phyloP scores from a whole-genome alignment of 2,888 invertebrate genomes.

The Oscheius sp. region DNA sequence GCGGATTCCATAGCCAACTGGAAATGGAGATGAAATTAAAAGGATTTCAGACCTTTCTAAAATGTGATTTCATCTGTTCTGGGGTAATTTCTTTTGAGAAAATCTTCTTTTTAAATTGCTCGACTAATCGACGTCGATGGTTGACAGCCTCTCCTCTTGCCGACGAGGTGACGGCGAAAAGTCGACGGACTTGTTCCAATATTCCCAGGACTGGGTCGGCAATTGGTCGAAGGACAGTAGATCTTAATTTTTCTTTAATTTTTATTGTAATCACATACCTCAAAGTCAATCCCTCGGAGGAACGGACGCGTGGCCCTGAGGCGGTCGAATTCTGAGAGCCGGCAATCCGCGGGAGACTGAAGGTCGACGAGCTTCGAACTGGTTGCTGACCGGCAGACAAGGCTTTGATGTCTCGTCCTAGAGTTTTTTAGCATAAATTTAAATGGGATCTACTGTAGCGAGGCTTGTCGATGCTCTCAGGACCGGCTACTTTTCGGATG shows the following conservation, averaged over 20 bases:
- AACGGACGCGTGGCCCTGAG: slow-evolving; percentile 10
- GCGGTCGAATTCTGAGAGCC: background rate
- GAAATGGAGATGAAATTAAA: background rate
- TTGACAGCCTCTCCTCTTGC: slow-evolving; percentile 27
- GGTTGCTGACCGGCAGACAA: slow-evolving; percentile 25
- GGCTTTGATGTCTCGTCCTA: slow-evolving; percentile 23
- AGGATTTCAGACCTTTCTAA: slow-evolving; percentile 48
- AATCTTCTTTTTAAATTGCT: slow-evolving; percentile 55
- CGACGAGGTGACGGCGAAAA: slow-evolving; percentile 37
- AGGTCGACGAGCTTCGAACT: slow-evolving; percentile 16
- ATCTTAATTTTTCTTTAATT: slow-evolving; percentile 33
- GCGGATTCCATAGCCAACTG: slow-evolving; percentile 48
- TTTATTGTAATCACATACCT: background rate
- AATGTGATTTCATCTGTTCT: slow-evolving; percentile 55
- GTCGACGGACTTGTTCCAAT: slow-evolving; percentile 53
- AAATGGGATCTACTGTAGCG: background rate
- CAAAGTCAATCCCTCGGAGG: slow-evolving; percentile 24
- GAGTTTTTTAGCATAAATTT: background rate
- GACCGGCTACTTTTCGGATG: slow-evolving; percentile 10
- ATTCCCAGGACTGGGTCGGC: slow-evolving; percentile 61
- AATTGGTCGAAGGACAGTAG: slow-evolving; percentile 53
- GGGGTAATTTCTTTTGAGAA: slow-evolving; percentile 45
- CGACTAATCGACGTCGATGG: slow-evolving; percentile 49
- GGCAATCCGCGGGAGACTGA: slow-evolving; percentile 21
- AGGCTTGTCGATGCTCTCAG: slow-evolving; percentile 28